Evolutionary conservation across 2,888 invertebrate genomes (phyloP), one percentile per base, ranked within the genome.

Genomic region (Lathronympha strigana): DNA sequence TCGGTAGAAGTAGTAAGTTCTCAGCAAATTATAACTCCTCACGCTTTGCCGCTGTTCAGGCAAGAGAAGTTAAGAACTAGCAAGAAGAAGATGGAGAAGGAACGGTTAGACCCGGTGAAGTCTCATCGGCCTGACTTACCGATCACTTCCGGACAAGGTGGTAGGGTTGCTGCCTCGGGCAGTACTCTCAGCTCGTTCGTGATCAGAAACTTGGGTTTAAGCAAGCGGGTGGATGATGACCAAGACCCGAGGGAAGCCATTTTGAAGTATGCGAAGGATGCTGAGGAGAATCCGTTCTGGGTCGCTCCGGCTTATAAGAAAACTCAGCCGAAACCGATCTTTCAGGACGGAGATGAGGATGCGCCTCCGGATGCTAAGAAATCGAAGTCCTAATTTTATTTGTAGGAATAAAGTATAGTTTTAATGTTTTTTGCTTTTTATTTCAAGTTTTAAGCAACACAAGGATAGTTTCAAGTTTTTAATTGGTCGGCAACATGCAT

Each of bases 261-360:
- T 72, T 89, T 99, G 64, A 96, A 98, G 72, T 98, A 95, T 83
- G 99, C 99, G 0, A 97, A 98, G 80, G 98, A 98, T 1, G 99
- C 98, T 0, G 98, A 94, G 54, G 97, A 98, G 80, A 97, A 99
- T 93, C 99, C 99, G 0, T 98, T 98, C 81, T 99, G 98, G 98
- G 97, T 98, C 38, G 95, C 98, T 0, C 98, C 98, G 0, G 98
- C 98, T 0, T 98, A 98, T 78, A 94, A 95, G 54, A 96, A 95
- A 76, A 98, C 97, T 0, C 98, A 98, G 76, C 98, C 98, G 0
- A 94, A 94, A 72, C 93, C 96, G 0, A 95, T 98, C 67, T 97
- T 97, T 76, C 95, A 95, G 64, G 84, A 87, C n/a, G 90, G 87
- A 4, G 86, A 79, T 0, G 87, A 89, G 6, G 93, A 93, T 13